Base-by-base conservation (phyloP, 2,113 vertebrate genomes). In the Lophochroa leadbeateri region DNA sequence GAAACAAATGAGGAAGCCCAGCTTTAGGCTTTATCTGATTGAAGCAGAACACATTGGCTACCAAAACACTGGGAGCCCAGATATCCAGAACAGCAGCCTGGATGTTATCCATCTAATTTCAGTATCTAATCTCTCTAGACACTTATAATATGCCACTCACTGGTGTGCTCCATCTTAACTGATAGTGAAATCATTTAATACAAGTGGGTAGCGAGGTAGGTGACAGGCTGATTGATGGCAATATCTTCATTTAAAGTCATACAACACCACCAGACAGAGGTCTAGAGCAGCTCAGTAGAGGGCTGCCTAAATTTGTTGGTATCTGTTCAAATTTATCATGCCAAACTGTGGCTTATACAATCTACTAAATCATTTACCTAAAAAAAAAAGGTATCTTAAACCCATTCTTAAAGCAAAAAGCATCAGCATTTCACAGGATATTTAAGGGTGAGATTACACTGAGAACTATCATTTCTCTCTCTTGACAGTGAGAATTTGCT, bases 111-210 rank as follows among this genome's bases (percentile, higher is more conserved):
- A 65, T 96, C 94, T 96, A 82, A 96, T 96, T 94, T 94, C 90
- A 69, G 91, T 89, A 94, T 95, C 96, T 96, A 94, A 96, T 97
- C 96, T 96, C 95, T 91, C 77, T 74, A 92, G 95, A 95, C 86
- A 94, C 86, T 96, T 96, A 89, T 61, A 96, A 96, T 97, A 94
- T 96, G 95, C 92, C 94, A 94, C 86, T 96, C 94, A 89, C 49
- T 92, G 88, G 72, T 79, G 86, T 94, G 83, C 91, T 96, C 74
- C 88, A 92, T 96, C 93, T 96, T 96, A 87, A 83, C 77, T 87
- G 96, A 97, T 96, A 96, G 94, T 80, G 83, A 95, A 94, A 96
- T 96, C 92, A 92, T 97, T 96, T 96, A 94, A 94, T 89, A 95
- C 74, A 96, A 95, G 83, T 88, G 92, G 86, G 83, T 96, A 97